phyloP scores from a whole-genome alignment of 2,888 invertebrate genomes.

The Amorpha juglandis region DNA sequence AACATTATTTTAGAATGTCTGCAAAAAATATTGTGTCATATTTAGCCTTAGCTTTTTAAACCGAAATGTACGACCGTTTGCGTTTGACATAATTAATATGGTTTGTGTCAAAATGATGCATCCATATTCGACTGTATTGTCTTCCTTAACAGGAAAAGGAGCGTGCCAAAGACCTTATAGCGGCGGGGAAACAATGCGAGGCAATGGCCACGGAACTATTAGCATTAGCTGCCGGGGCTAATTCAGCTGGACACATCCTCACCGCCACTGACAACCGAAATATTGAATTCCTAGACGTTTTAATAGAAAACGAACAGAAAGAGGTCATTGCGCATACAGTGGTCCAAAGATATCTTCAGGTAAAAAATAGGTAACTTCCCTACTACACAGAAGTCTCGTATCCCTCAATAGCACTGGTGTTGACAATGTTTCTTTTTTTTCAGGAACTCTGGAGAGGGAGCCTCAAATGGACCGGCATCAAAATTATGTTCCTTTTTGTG shows the following conservation, averaged over 20 bases:
- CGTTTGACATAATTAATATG: too few relatives aligned
- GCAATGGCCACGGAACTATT: slow-evolving; percentile 98
- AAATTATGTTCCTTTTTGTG: slow-evolving; percentile 96
- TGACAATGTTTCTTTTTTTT: slow-evolving; percentile 52
- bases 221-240: slow-evolving; percentile 96
- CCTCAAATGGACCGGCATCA: slow-evolving; percentile 97
- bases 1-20: too few relatives aligned
- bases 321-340: slow-evolving; percentile 98
- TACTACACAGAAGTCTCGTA: slow-evolving; percentile 39
- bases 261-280: slow-evolving; percentile 97
- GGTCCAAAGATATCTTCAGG: slow-evolving; percentile 97
- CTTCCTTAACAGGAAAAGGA: slow-evolving; percentile 92
- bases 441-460: slow-evolving; percentile 99
- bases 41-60: too few relatives aligned
- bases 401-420: slow-evolving; percentile 28
- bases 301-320: slow-evolving; percentile 99
- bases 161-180: slow-evolving; percentile 97
- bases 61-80: too few relatives aligned
- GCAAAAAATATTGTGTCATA: too few relatives aligned
- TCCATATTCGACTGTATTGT: slow-evolving; percentile 46
- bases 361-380: slow-evolving; percentile 86
- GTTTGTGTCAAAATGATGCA: slow-evolving; percentile 19
- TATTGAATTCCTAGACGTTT: slow-evolving; percentile 96
- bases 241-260: slow-evolving; percentile 96
- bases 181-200: slow-evolving; percentile 98